Percentiles rank a stretch among this genome's conserved stretches.
Conservation (phyloP, 2,797 vertebrate species). For the Protosalanx chinensis region DNA sequence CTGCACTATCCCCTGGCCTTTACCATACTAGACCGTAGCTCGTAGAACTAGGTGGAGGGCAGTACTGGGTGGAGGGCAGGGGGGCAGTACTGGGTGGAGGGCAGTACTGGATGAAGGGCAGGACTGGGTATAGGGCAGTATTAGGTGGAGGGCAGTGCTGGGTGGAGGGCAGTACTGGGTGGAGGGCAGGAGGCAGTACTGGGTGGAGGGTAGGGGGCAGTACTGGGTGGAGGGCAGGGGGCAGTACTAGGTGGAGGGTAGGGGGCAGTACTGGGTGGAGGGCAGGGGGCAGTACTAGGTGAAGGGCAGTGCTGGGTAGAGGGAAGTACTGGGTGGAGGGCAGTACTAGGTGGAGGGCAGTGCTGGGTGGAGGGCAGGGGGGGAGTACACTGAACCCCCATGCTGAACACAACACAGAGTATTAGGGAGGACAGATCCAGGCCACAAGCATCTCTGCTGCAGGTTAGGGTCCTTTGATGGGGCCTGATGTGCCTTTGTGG, state of each 20-base stretch:
- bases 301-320: slow-evolving; percentile 53
- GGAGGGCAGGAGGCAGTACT: slow-evolving; percentile 46
- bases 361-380: slow-evolving; percentile 55
- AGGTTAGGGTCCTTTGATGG: slow-evolving; percentile 70
- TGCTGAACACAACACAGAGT: slow-evolving; percentile 54
- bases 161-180: slow-evolving; percentile 43
- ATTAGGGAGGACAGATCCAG: slow-evolving; percentile 41
- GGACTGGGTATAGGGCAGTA: slow-evolving; percentile 42
- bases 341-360: slow-evolving; percentile 50
- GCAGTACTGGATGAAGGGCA: slow-evolving; percentile 52
- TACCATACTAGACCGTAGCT: too few relatives aligned
- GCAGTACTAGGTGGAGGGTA: slow-evolving; percentile 51
- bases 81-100: slow-evolving; percentile 51
- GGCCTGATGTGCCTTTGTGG: slow-evolving; percentile 68
- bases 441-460: slow-evolving; percentile 62
- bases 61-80: too few relatives aligned
- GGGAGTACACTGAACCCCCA: slow-evolving; percentile 66
- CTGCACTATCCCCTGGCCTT: slow-evolving; percentile 39
- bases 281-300: slow-evolving; percentile 44
- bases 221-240: slow-evolving; percentile 19
- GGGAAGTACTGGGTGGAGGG: slow-evolving; percentile 40
- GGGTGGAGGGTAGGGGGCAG: slow-evolving; percentile 54
- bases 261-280: slow-evolving; percentile 29
- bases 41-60: slow-evolving; percentile 36
- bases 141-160: slow-evolving; percentile 51